Conservation (phyloP, 2,888 invertebrate species). For the Unio delphinus region DNA sequence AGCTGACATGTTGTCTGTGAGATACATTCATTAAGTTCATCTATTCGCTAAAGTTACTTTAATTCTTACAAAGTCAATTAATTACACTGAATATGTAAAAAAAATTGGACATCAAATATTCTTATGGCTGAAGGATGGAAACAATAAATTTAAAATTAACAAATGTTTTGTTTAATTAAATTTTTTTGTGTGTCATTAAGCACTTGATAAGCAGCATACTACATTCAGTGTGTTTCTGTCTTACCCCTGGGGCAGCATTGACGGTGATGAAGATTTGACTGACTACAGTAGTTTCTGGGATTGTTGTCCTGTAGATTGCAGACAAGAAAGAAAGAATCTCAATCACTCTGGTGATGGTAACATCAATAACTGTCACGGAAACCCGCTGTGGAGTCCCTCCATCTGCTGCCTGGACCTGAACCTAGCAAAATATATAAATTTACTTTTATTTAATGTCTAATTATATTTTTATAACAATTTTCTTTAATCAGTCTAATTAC, state of each 20-base stretch:
- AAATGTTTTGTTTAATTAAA: too few relatives aligned
- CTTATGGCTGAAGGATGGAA: too few relatives aligned
- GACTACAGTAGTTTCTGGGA: constrained; percentile 49
- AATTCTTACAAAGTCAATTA: too few relatives aligned
- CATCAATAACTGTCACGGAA: constrained; percentile 46
- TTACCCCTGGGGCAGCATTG: constrained; percentile 47
- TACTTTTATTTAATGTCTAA: neutral
- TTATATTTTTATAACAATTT: too few relatives aligned
- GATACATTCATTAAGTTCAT: too few relatives aligned
- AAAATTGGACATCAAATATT: too few relatives aligned
- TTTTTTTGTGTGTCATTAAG: too few relatives aligned
- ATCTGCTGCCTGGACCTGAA: constrained; percentile 55
- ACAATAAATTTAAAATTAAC: too few relatives aligned
- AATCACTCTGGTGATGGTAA: constrained; percentile 51
- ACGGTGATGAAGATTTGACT: constrained; percentile 43
- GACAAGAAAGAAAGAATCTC: constrained; percentile 39
- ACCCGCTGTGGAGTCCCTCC: constrained; percentile 50
- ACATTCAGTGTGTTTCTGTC: constrained; percentile 3
- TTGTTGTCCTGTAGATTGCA: constrained; percentile 41
- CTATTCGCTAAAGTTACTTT: too few relatives aligned
- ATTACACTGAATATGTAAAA: too few relatives aligned
- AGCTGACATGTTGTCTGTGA: too few relatives aligned
- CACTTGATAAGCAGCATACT: neutral
- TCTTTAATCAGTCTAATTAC: too few relatives aligned
- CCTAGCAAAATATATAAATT: constrained; percentile 27